These are phyloP conservation scores for Hylyphantes graminicola DNA, from an alignment of 1,140 invertebrate genomes.

Conservation along the genomic window DNA sequence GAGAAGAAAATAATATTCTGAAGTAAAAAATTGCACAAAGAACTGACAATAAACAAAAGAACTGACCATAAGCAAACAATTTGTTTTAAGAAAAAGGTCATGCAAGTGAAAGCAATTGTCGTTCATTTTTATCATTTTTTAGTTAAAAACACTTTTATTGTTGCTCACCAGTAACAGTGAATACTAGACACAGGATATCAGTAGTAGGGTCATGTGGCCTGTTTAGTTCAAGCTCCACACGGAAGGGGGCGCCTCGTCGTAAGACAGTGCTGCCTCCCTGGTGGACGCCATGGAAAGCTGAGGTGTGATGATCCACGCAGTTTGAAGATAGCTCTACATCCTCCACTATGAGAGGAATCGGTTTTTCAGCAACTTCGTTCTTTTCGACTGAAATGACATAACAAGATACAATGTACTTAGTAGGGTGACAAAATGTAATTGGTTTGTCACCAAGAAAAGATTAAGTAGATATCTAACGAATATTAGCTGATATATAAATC, in stretches of 20 bases:
- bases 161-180: slow-evolving; percentile 78
- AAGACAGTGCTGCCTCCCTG: slow-evolving; percentile 73
- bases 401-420: too few species aligned
- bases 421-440: too few species aligned
- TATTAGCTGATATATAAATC: too few species aligned
- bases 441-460: too few species aligned
- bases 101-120: background rate
- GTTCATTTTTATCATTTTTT: background rate
- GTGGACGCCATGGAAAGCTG: slow-evolving; percentile 45
- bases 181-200: slow-evolving; percentile 87
- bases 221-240: slow-evolving; percentile 78
- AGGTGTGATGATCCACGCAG: slow-evolving; percentile 61
- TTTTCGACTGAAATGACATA: too few species aligned
- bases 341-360: slow-evolving; percentile 57
- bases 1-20: too few species aligned
- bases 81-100: background rate
- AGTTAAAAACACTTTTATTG: slow-evolving; percentile 13
- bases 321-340: slow-evolving; percentile 62
- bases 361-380: background rate
- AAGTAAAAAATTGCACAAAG: too few species aligned
- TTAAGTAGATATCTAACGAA: too few species aligned
- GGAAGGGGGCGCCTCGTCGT: slow-evolving; percentile 83
- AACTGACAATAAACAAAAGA: too few species aligned
- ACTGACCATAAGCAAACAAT: too few species aligned
- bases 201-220: slow-evolving; percentile 77